Base-by-base conservation (phyloP, 2,888 invertebrate species). In the Ormyrus rosae region DNA sequence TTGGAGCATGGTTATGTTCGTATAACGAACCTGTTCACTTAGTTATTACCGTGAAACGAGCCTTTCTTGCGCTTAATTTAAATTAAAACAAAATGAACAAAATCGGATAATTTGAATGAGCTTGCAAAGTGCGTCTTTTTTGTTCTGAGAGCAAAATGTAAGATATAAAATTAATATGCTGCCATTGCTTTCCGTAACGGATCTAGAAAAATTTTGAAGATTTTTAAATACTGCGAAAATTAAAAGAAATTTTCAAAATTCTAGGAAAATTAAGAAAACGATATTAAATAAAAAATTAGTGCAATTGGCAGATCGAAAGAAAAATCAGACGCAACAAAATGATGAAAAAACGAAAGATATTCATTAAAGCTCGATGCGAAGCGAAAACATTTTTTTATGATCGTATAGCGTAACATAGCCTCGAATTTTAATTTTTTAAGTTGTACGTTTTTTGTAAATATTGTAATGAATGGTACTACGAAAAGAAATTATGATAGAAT, bases 381-480 rank as follows among this genome's bases (percentile, higher is more conserved):
- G 67, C 48, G 71, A 80, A 83, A 71, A 72, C 82, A 85, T 86
- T 86, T 87, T 85, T 83, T 85, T 86, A 84, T 84, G 60, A 77
- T 74, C 72, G 71, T 75, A 68, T 60, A 74, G 58, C 64, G 80
- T 82, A 83, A 72, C 71, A 84, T 87, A 86, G 81, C 82, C 86
- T 84, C 82, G 84, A 86, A 82, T 68, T 80, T 86, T 85, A 83
- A 85, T 85, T 81, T 78, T 85, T 83, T 89, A 86, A 87, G 88
- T 88, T 89, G 88, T 88, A 88, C 86, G 89, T 85, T 88, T 74
- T 88, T 84, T 89, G 89, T 89, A 89, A 89, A 89, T 89, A 89
- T 87, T 89, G 88, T 89, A 89, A 89, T 85, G 88, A 88, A 87
- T 87, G 87, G 84, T 86, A 87, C 85, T 86, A 87, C 83, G 83